Base-by-base conservation (phyloP, 2,797 vertebrate genomes). In the Pterois miles region DNA sequence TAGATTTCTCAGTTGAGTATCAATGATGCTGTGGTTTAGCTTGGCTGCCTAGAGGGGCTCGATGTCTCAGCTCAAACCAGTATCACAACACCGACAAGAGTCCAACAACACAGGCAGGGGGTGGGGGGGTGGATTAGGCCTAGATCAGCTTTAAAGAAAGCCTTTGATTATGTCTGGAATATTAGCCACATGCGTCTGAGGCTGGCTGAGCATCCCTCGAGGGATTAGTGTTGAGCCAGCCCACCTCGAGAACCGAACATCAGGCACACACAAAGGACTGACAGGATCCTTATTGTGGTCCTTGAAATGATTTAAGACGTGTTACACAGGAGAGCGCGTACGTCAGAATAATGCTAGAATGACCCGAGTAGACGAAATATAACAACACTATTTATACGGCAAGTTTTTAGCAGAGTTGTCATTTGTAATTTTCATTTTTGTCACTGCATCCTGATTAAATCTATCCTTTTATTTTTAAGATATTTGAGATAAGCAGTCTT, bases 131-230 rank as follows among this genome's bases (percentile, higher is more conserved):
- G 83, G 84, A 72, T 88, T 88, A 89, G 77, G 59, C 50, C 75
- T 43, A 85, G 72, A 81, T 92, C 86, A 73, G 82, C 83, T 83
- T 82, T 88, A 87, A 91, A 90, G 87, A 89, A 89, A 89, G 74
- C 82, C 86, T 93, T 92, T 93, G 91, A 92, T 94, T 94, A 81
- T 8, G 85, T 84, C 79, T 90, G 82, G 80, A 89, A 88, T 90
- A 91, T 92, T 92, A 92, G 83, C 85, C 3, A 50, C 71, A 60
- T 88, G 74, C 69, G 71, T 87, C 85, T 91, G 85, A 85, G 84
- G 69, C 77, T 76, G 83, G 71, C 82, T 71, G 82, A 87, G 88
- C 76, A 70, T 92, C 87, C 86, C 87, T 60, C 16, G 4, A 71
- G 90, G 93, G 91, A 92, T 90, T 89, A 88, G 83, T 71, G 83